Base-by-base conservation (phyloP, 2,888 invertebrate species). In the Heteromyza rotundicornis region DNA sequence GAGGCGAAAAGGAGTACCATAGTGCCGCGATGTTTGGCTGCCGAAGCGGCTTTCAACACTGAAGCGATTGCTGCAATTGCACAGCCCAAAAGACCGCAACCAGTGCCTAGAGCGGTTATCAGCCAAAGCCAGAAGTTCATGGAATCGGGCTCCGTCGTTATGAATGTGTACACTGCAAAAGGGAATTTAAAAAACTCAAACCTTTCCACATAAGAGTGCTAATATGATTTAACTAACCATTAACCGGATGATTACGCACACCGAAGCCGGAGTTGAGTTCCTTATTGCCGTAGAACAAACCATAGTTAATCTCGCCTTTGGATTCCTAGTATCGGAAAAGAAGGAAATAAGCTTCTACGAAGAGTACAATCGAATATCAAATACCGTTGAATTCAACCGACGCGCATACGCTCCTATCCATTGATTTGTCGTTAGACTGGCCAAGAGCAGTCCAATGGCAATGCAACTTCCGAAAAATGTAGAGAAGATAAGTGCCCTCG, bases 281-380 rank as follows among this genome's bases (percentile, higher is more conserved):
- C 80, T 94, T 94, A 66, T 89, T 89, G 0, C 96, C 96, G 73
- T 91, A 89, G 76, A 96, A 94, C 8, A 97, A 86, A 0, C 96
- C 96, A 78, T 95, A 93, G 77, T 90, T 88, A 63, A 95, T 88
- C 68, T 87, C 86, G 0, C 94, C 95, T 57, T 89, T 89, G 1
- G 80, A 75, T 50, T 77, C 72, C 77, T 76, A 22, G 2, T 59
- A 67, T 8, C 3, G 50, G 14, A 50, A 3, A 50, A 50, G 12
- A 50, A 23, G 3, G 12, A 5, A 24, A 19, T 47, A 47, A 47
- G 19, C 20, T 8, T 14, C 20, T 17, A 40, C 14, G 8, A 3
- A 10, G 2, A 40, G 14, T 3, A n/a, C 36, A 55, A 40, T 5
- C 5, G 5, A 40, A 40, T n/a, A 14, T 56, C 19, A 57, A 12